Conservation (phyloP, 2,797 vertebrate species). For the Anguilla pacifica region DNA sequence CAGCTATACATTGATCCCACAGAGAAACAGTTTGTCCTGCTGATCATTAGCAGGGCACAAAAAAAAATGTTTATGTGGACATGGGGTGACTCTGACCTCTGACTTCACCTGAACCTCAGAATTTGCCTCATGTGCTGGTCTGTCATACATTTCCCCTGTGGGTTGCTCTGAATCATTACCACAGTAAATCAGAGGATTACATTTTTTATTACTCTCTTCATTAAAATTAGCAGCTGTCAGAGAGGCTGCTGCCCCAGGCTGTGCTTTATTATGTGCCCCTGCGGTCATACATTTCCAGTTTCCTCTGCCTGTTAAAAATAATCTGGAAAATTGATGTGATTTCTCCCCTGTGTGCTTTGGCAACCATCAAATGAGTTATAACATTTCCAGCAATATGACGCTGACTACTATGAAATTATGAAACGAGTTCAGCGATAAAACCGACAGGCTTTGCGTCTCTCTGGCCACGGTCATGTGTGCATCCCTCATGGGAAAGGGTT, state of each 20-base stretch:
- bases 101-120: too few relatives aligned
- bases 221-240: neutral
- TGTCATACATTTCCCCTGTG: too few relatives aligned
- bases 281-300: neutral
- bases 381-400: neutral
- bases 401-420: neutral
- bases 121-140: too few relatives aligned
- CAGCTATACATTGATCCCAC: too few relatives aligned
- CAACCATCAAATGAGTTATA: neutral
- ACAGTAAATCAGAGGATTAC: too few relatives aligned
- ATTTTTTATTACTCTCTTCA: too few relatives aligned
- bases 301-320: neutral
- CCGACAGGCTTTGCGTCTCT: neutral
- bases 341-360: neutral
- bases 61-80: too few relatives aligned
- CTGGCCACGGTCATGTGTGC: neutral
- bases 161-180: too few relatives aligned
- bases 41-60: too few relatives aligned
- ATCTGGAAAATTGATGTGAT: neutral
- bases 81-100: too few relatives aligned
- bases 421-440: neutral
- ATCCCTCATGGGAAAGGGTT: neutral
- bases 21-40: too few relatives aligned
- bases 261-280: neutral
- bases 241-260: neutral